Evolutionary conservation across 2,888 invertebrate genomes (phyloP).

Genomic region (Synergus itoensis): DNA sequence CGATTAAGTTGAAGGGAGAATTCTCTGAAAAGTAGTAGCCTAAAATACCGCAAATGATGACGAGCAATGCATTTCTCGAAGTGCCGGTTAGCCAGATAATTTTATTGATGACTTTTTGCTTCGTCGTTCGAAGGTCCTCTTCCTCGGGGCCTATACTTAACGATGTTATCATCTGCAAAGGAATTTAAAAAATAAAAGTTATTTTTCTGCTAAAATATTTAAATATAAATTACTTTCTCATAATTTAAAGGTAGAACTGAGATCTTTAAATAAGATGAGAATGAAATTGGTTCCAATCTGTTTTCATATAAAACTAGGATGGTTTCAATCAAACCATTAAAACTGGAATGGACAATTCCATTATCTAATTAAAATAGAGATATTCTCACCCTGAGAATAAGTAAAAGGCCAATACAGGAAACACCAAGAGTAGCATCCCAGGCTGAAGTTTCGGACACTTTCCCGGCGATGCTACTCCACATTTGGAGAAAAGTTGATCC

Average conservation of each 20-base stretch:
- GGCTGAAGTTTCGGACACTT: slow-evolving; percentile 83
- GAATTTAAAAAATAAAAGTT: slow-evolving; percentile 44
- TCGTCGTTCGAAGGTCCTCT: slow-evolving; percentile 79
- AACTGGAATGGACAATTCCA: neutral
- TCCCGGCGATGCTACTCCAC: slow-evolving; percentile 85
- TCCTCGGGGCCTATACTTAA: slow-evolving; percentile 82
- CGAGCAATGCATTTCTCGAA: slow-evolving; percentile 90
- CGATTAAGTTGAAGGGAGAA: slow-evolving; percentile 85
- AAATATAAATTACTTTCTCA: neutral
- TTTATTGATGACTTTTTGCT: slow-evolving; percentile 83
- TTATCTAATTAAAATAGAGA: neutral
- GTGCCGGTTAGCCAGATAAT: slow-evolving; percentile 88
- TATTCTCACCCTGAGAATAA: slow-evolving; percentile 86
- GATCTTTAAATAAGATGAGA: neutral
- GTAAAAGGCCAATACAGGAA: slow-evolving; percentile 86
- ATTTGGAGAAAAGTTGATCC: slow-evolving; percentile 89
- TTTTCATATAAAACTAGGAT: slow-evolving; percentile 77
- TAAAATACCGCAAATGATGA: slow-evolving; percentile 86
- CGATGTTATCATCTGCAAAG: slow-evolving; percentile 83
- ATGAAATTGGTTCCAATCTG: slow-evolving; percentile 42
- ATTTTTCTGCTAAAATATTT: slow-evolving; percentile 27
- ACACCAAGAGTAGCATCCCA: slow-evolving; percentile 89
- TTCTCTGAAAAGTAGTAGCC: slow-evolving; percentile 83
- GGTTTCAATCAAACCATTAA: neutral
- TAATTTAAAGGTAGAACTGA: neutral